These are phyloP conservation scores for Aphrophora alni DNA, from an alignment of 2,888 invertebrate genomes.

Conservation along the genomic window DNA sequence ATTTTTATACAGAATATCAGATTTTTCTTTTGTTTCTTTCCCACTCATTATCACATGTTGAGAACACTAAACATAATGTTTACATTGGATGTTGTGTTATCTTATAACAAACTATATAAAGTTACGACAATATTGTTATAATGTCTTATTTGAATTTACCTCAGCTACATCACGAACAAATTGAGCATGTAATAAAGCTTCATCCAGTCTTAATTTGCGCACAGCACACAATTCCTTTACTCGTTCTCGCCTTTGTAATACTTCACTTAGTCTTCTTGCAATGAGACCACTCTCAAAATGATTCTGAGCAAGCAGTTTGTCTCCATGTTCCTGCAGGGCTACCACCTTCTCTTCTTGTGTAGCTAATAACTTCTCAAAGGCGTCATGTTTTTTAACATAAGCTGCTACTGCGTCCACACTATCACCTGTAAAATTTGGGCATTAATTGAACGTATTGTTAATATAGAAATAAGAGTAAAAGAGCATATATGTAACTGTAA, in stretches of 20 bases:
- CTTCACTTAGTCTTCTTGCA: slow-evolving; percentile 74
- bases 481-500: too few species aligned
- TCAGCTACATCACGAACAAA: slow-evolving; percentile 92
- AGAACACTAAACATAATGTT: too few species aligned
- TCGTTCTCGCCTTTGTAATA: slow-evolving; percentile 70
- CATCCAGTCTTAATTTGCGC: slow-evolving; percentile 73
- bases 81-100: too few species aligned
- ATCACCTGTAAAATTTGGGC: slow-evolving; percentile 62
- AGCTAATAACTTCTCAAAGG: slow-evolving; percentile 88
- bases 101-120: too few species aligned
- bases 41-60: too few species aligned
- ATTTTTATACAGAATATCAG: too few species aligned
- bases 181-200: slow-evolving; percentile 83
- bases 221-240: slow-evolving; percentile 71
- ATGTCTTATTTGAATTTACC: slow-evolving; percentile 51
- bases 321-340: slow-evolving; percentile 81
- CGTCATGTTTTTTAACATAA: slow-evolving; percentile 91
- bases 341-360: slow-evolving; percentile 89
- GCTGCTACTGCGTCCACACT: slow-evolving; percentile 90
- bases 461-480: too few species aligned
- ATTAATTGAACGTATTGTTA: too few species aligned
- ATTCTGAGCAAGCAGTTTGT: slow-evolving; percentile 84
- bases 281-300: slow-evolving; percentile 90
- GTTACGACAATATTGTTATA: too few species aligned
- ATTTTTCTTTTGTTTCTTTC: too few species aligned